Evolutionary conservation across 2,113 vertebrate genomes (phyloP), one percentile per base, ranked within the genome.

Genomic region (Nyctereutes procyonoides): DNA sequence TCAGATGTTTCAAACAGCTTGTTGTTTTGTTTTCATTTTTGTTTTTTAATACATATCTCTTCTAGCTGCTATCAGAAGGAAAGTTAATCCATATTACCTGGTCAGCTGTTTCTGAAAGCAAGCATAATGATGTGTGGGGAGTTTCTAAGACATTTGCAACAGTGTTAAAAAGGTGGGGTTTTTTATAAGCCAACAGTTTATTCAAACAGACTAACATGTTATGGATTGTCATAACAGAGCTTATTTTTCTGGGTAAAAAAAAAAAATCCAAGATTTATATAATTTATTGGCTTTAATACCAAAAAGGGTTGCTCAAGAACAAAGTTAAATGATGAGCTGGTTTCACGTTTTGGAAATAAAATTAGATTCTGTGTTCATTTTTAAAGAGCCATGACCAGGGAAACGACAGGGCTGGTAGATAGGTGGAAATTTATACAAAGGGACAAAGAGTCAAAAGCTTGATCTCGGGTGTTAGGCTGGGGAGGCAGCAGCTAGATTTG

Each of bases 261-360:
- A 86, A 76, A 92, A 65, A 43, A 92, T 63, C 26, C n/a, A 67
- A 95, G 84, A 94, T 96, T 90, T 95, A 90, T 95, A 73, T 79
- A 67, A 81, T 67, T 55, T 80, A 87, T 58, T 93, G 81, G 35
- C 53, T 90, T 95, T 97, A 81, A 94, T 92, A 96, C 73, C 91
- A 80, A 89, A 89, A n/a, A 86, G 79, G 24, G 74, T 73, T 88
- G 8, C 89, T 96, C 92, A 80, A 93, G 56, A 90, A 43, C 80
- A 77, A 83, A 96, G 87, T 84, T 73, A 84, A 95, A 94, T 79
- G 87, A 93, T 88, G 81, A 77, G 43, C 69, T 85, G 43, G 35
- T 81, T 95, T 95, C 56, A 35, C 48, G 53, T 94, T 92, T 97
- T 92, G 65, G 67, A 98, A 97, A 95, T 94, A 90, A 88, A 96